These are phyloP conservation scores for Pogonocichla stellata DNA, from an alignment of 2,113 vertebrate genomes.

Conservation along the genomic window DNA sequence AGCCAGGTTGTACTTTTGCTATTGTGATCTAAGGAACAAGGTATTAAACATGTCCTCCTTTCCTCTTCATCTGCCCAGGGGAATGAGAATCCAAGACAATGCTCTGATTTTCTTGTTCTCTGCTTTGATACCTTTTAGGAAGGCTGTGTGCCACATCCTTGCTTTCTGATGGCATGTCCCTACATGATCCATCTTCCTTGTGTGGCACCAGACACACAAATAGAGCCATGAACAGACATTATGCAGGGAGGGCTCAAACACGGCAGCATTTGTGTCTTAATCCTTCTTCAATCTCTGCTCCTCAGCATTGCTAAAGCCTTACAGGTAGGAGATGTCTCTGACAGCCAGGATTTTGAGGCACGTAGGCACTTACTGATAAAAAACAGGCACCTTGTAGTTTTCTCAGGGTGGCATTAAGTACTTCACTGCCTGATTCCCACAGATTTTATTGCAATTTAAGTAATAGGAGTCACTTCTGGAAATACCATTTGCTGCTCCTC, in stretches of 20 bases:
- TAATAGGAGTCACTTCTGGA: not conserved
- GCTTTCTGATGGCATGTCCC: not conserved
- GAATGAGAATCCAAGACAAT: not conserved
- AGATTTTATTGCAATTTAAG: conserved; percentile 2
- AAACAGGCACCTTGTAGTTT: not conserved
- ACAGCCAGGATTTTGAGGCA: not conserved
- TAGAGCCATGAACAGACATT: not conserved
- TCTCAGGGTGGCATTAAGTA: not conserved
- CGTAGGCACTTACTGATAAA: not conserved
- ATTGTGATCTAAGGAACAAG: conserved; percentile 14
- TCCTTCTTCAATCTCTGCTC: not conserved
- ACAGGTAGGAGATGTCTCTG: fast-evolving
- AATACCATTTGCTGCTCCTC: not conserved
- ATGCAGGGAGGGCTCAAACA: not conserved
- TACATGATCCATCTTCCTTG: not conserved
- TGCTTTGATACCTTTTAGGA: not conserved
- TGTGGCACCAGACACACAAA: not conserved
- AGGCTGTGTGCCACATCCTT: not conserved
- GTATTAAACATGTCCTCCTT: not conserved
- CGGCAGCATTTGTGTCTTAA: not conserved
- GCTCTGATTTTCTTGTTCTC: not conserved
- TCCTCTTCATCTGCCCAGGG: not conserved
- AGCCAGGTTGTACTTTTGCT: not conserved
- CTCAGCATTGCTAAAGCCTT: not conserved
- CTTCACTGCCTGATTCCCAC: not conserved